Conservation (phyloP, 2,113 vertebrate genomes). For the Aythya baeri region DNA sequence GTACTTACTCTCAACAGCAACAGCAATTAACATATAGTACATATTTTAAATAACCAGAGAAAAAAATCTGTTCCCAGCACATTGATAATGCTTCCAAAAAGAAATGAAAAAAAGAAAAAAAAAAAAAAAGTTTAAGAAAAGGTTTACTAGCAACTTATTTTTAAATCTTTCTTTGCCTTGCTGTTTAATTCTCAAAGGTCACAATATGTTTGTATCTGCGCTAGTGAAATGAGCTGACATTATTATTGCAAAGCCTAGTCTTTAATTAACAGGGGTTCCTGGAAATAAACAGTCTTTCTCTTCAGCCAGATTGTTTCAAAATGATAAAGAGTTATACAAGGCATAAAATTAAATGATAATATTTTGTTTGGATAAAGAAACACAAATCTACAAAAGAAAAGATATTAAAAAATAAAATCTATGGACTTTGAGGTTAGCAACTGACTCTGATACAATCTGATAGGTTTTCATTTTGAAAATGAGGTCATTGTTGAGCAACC, state of each 20-base stretch:
- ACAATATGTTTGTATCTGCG: background rate
- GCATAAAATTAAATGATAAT: background rate
- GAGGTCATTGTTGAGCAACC: conserved; percentile 11
- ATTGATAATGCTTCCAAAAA: background rate
- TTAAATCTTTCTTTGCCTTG: background rate
- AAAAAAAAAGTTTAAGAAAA: background rate
- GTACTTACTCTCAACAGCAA: background rate
- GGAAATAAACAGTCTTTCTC: background rate
- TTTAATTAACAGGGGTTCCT: background rate
- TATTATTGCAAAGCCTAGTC: background rate
- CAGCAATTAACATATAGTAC: background rate
- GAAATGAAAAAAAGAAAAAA: background rate
- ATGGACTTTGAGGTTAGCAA: background rate
- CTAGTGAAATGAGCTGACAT: background rate
- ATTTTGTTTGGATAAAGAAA: background rate
- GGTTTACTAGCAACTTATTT: background rate
- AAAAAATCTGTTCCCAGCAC: background rate
- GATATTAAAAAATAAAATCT: background rate
- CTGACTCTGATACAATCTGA: background rate
- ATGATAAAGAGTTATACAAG: background rate
- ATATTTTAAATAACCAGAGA: background rate
- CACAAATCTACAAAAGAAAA: background rate
- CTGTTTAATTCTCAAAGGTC: background rate
- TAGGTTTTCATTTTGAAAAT: background rate
- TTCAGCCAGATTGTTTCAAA: background rate